Percentiles rank a stretch among this genome's conserved stretches.
Conservation (phyloP, 2,113 vertebrate genomes). For the Elephantulus edwardii region DNA sequence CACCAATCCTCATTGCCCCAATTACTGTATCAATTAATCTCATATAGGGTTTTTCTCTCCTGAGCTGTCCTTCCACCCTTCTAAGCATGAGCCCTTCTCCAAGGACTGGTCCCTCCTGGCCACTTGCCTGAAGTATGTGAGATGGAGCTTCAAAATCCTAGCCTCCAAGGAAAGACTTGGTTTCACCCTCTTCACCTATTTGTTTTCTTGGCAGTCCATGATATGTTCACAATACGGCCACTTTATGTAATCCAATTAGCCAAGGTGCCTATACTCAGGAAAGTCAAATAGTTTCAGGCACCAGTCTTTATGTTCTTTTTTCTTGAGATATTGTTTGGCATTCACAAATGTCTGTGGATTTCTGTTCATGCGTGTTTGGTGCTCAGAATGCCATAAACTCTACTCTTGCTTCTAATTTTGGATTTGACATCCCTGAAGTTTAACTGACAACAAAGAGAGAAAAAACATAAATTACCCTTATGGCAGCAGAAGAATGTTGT, state of each 20-base stretch:
- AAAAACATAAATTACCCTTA: neutral
- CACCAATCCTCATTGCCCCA: too few relatives aligned
- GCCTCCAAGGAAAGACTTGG: too few relatives aligned
- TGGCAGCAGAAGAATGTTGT: neutral
- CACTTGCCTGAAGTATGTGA: too few relatives aligned
- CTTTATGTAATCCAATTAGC: neutral
- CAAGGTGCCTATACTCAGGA: neutral
- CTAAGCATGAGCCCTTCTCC: too few relatives aligned
- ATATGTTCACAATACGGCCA: too few relatives aligned
- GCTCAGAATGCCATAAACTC: neutral
- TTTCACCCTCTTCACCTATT: too few relatives aligned
- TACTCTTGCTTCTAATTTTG: neutral
- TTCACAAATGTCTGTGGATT: constrained; percentile 5
- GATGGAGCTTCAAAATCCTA: too few relatives aligned
- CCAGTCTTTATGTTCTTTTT: neutral
- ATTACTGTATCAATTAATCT: too few relatives aligned
- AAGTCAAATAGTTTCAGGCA: neutral
- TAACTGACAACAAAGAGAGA: neutral
- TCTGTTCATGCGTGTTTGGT: neutral
- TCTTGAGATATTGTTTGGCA: neutral
- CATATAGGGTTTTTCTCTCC: too few relatives aligned
- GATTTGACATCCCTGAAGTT: neutral
- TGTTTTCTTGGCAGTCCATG: too few relatives aligned
- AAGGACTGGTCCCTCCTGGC: too few relatives aligned
- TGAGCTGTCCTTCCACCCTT: too few relatives aligned